Percentiles rank a stretch among this genome's conserved stretches.
phyloP scores from a whole-genome alignment of 2,797 vertebrate species.

The Buceros bicornis region DNA sequence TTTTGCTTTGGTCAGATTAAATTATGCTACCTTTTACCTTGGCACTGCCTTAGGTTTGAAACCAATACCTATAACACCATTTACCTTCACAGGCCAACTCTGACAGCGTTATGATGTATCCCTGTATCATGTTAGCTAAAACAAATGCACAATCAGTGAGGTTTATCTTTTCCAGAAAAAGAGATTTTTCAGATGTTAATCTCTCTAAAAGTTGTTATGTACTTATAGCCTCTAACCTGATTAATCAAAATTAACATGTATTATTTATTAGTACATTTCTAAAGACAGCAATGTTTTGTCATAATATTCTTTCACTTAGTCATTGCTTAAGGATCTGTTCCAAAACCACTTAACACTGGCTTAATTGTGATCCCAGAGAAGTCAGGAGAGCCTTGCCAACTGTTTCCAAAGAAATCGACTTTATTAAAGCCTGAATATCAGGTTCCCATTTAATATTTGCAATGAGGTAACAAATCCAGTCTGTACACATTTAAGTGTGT shows the following conservation, averaged over 20 bases:
- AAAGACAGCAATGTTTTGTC: neutral
- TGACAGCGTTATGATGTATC: neutral
- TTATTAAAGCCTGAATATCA: neutral
- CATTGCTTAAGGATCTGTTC: neutral
- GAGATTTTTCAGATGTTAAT: neutral
- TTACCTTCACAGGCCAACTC: neutral
- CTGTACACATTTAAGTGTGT: neutral
- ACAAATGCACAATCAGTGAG: neutral
- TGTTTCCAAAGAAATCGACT: neutral
- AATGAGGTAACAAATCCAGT: neutral
- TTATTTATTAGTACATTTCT: neutral
- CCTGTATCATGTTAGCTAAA: neutral
- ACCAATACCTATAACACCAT: neutral
- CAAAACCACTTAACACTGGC: neutral
- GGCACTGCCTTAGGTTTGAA: neutral
- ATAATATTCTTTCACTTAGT: constrained; percentile 17
- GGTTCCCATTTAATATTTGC: neutral
- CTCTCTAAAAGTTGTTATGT: neutral
- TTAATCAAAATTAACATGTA: constrained; percentile 21
- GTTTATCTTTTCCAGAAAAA: neutral
- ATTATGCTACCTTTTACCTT: neutral
- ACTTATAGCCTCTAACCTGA: neutral
- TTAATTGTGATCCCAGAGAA: neutral
- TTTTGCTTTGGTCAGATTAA: constrained; percentile 32
- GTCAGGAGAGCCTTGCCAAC: neutral